phyloP scores from a whole-genome alignment of 1,140 invertebrate genomes.

The Brachionus angularis region DNA sequence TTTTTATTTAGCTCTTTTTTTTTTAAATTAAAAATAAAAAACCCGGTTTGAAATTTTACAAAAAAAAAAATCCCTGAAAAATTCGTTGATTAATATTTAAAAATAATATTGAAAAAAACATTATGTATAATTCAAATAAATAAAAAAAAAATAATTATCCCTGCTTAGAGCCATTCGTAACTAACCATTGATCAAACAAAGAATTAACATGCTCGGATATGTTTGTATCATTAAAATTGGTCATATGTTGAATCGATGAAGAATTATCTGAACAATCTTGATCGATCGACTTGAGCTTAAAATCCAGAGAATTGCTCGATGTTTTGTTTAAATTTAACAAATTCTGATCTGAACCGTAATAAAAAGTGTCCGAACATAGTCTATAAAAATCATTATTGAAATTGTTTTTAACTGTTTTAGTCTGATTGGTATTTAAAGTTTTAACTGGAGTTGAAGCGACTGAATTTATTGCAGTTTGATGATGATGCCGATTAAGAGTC shows the following conservation, averaged over 20 bases:
- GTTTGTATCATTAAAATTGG: too few species aligned
- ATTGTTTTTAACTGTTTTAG: constrained; percentile 31
- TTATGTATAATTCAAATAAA: too few species aligned
- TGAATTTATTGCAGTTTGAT: neutral
- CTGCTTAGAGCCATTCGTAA: too few species aligned
- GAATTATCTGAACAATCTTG: neutral
- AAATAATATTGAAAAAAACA: too few species aligned
- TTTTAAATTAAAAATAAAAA: too few species aligned
- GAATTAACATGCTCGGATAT: constrained; percentile 15
- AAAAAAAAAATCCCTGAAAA: too few species aligned
- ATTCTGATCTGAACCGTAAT: constrained; percentile 8
- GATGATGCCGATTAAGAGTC: neutral
- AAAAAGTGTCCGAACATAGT: constrained; percentile 15
- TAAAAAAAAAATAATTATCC: too few species aligned
- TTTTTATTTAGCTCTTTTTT: too few species aligned
- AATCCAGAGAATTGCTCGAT: constrained; percentile 4
- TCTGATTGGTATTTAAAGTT: too few species aligned
- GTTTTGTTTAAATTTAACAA: neutral
- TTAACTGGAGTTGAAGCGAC: constrained; percentile 19
- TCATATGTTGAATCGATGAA: too few species aligned
- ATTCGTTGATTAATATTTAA: too few species aligned
- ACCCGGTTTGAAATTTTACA: too few species aligned
- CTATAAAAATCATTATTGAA: constrained; percentile 42
- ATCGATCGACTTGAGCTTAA: constrained; percentile 11
- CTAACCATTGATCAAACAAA: constrained; percentile 39